Base-by-base conservation (phyloP, 1,140 invertebrate species). In the Pseudoatta argentina region DNA sequence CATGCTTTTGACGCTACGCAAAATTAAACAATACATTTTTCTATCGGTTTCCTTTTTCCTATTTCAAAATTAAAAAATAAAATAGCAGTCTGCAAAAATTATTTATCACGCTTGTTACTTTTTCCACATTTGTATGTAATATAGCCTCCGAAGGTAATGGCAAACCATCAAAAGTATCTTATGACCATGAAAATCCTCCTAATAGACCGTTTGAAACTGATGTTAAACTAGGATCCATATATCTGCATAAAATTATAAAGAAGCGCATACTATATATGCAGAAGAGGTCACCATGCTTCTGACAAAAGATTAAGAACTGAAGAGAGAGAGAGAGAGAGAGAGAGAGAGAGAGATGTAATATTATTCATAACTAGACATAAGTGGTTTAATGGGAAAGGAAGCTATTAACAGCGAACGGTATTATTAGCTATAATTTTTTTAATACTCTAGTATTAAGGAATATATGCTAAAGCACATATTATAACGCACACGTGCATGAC, bases 351-450 rank as follows among this genome's bases (percentile, higher is more conserved):
- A 66, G 18, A 34, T 3, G 18, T 4, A 39, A 73, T 44, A 39
- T 34, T 39, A 16, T 24, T n/a, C 18, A 24, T 12, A 24, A 59
- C 27, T 14, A 12, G 39, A n/a, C 2, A 27, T 30, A 79, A 24
- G 5, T 67, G 1, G 6, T 14, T 18, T 14, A 44, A 16, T 3
- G 12, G 18, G 10, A 34, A 18, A 44, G 2, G 6, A 73, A 30
- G 16, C 21, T 71, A 24, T 51, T 30, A 55, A 39, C 39, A 6
- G 1, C 34, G 27, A 78, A 30, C 44, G 10, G 27, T 79, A 64
- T 30, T 66, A 51, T 51, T 55, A 34, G 3, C 48, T 24, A n/a
- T 73, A 7, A 61, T 30, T 72, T 73, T 39, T 39, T 61, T 82
- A 34, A 16, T 48, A 51, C 59, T 82, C 24, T 30, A 73, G 4